These are phyloP conservation scores for Phrynocephalus guinanensis DNA, from an alignment of 2,797 vertebrate genomes.

Conservation along the genomic window DNA sequence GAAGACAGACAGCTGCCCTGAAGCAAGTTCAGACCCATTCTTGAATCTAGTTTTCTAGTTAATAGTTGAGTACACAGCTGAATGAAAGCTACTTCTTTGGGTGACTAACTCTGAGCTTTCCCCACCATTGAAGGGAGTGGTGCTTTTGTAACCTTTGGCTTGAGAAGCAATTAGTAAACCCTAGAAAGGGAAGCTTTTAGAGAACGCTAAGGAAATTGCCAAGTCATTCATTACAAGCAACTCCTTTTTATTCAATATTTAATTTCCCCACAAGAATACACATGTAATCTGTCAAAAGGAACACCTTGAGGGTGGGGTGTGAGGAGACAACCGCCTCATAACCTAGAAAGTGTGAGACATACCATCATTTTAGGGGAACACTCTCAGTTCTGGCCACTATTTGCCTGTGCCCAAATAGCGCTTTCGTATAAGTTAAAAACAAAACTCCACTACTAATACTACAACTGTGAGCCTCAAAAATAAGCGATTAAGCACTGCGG, in stretches of 20 bases:
- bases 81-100: not conserved
- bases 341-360: not conserved
- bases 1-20: too few species aligned
- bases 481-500: not conserved
- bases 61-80: not conserved
- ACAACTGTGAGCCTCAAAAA: not conserved
- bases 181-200: not conserved
- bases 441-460: not conserved
- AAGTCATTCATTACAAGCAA: not conserved
- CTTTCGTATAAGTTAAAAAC: not conserved
- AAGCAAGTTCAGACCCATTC: not conserved
- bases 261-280: not conserved
- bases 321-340: not conserved
- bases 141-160: not conserved
- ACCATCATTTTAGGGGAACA: not conserved
- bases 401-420: too few species aligned
- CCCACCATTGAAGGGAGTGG: not conserved
- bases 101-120: not conserved
- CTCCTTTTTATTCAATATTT: conserved; percentile 8
- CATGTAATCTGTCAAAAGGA: not conserved
- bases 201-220: not conserved
- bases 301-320: not conserved
- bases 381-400: not conserved
- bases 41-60: not conserved
- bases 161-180: not conserved